These are phyloP conservation scores for Egretta garzetta DNA, from an alignment of 2,113 vertebrate species.

Conservation along the genomic window DNA sequence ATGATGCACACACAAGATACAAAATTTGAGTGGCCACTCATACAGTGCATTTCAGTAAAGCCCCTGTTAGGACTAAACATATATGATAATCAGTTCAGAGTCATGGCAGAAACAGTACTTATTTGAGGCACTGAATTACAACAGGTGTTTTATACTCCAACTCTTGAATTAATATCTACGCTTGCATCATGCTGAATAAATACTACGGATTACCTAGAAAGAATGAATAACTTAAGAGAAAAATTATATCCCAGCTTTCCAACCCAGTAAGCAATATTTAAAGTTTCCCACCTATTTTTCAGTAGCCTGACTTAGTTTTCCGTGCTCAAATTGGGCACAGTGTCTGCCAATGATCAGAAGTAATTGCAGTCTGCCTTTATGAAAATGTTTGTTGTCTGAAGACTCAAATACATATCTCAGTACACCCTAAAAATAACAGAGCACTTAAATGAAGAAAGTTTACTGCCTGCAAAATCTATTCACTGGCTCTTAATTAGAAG, in stretches of 20 bases:
- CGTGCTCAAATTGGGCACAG: not conserved
- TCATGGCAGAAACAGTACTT: not conserved
- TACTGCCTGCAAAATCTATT: not conserved
- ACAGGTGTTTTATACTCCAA: not conserved
- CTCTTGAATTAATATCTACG: not conserved
- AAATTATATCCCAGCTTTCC: not conserved
- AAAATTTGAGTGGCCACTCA: slow-evolving; percentile 94
- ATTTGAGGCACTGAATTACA: not conserved
- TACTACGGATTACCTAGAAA: not conserved
- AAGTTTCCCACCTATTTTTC: not conserved
- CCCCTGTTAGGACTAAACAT: slow-evolving; percentile 84
- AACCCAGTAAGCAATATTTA: not conserved
- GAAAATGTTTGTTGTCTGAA: not conserved
- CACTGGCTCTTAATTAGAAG: not conserved
- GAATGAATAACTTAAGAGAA: not conserved
- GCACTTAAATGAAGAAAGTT: not conserved
- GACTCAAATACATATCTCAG: not conserved
- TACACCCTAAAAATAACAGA: not conserved
- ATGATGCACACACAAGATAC: slow-evolving; percentile 96
- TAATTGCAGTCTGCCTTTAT: not conserved
- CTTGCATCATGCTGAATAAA: not conserved
- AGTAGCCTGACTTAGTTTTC: not conserved
- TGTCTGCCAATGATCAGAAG: not conserved
- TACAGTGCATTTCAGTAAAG: slow-evolving; percentile 91
- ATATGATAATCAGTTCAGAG: slow-evolving; percentile 13